Evolutionary conservation across 2,797 vertebrate genomes (phyloP).

Genomic region (Halcyon leucocephala): DNA sequence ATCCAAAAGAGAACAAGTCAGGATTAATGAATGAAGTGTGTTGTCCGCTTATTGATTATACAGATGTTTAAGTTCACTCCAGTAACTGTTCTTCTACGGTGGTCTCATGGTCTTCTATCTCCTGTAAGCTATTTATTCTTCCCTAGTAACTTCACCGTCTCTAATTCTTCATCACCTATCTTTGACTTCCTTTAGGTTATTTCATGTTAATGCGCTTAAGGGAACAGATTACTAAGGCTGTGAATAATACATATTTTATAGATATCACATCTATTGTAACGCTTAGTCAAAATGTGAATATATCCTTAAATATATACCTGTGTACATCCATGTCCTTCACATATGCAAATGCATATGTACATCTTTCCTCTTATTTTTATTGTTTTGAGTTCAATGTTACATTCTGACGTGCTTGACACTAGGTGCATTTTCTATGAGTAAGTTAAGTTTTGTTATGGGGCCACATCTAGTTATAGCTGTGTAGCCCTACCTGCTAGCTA

Average conservation of each 20-base stretch:
- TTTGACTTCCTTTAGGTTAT: background rate
- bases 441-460: background rate
- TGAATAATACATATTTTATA: background rate
- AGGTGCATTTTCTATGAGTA: background rate
- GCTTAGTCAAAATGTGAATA: background rate
- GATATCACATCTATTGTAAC: background rate
- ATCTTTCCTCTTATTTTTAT: background rate
- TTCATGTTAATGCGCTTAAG: background rate
- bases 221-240: background rate
- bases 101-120: background rate
- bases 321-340: background rate
- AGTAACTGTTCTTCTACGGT: background rate
- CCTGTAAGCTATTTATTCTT: background rate
- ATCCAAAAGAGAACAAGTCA: background rate
- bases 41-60: background rate
- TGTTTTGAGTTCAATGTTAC: background rate
- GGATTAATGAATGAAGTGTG: background rate
- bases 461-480: background rate
- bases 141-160: background rate
- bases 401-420: background rate
- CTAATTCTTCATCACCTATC: background rate
- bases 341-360: background rate
- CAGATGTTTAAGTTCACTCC: background rate
- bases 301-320: background rate
- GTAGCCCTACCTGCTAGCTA: background rate